A percentile compares a stretch with the other conserved stretches of the same genome.
Evolutionary conservation across 2,113 vertebrate species (phyloP).

Genomic region (Struthidea cinerea): DNA sequence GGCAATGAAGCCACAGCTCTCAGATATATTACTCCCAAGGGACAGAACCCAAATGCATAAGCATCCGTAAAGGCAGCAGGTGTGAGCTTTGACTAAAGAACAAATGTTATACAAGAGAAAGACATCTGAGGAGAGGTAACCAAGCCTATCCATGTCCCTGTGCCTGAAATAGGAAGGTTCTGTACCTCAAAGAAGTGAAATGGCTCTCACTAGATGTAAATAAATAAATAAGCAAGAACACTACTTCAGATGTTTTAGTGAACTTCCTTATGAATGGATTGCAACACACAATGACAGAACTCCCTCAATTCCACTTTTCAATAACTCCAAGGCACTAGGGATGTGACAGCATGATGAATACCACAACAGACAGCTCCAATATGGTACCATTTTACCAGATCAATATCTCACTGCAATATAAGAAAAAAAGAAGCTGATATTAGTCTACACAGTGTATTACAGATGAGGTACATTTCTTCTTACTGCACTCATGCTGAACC

Average conservation of each 20-base stretch:
- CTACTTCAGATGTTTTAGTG: slow-evolving; percentile 75
- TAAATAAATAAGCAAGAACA: slow-evolving; percentile 57
- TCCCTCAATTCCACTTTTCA: slow-evolving; percentile 97
- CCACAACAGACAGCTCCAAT: slow-evolving; percentile 99
- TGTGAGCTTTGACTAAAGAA: slow-evolving; percentile 58
- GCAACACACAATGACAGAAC: slow-evolving; percentile 89
- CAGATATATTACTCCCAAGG: slow-evolving; percentile 62
- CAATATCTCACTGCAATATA: slow-evolving; percentile 99
- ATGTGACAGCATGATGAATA: slow-evolving; percentile 99
- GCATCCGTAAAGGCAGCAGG: slow-evolving; percentile 49
- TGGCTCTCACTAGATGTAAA: neutral
- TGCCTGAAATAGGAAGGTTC: neutral
- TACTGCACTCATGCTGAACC: slow-evolving; percentile 93
- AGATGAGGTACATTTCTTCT: slow-evolving; percentile 98
- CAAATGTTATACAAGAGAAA: slow-evolving; percentile 22
- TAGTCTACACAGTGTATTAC: slow-evolving; percentile 99
- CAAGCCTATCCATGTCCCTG: neutral
- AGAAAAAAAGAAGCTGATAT: slow-evolving; percentile 98
- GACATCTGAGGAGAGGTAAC: slow-evolving; percentile 7
- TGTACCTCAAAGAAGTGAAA: slow-evolving; percentile 2
- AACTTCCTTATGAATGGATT: slow-evolving; percentile 92
- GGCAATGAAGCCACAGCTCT: slow-evolving; percentile 61
- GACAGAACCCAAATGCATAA: slow-evolving; percentile 58
- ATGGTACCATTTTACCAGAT: slow-evolving; percentile 99
- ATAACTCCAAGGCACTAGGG: slow-evolving; percentile 94